Base-by-base conservation (phyloP, 2,888 invertebrate genomes). In the Ophion ellenae region DNA sequence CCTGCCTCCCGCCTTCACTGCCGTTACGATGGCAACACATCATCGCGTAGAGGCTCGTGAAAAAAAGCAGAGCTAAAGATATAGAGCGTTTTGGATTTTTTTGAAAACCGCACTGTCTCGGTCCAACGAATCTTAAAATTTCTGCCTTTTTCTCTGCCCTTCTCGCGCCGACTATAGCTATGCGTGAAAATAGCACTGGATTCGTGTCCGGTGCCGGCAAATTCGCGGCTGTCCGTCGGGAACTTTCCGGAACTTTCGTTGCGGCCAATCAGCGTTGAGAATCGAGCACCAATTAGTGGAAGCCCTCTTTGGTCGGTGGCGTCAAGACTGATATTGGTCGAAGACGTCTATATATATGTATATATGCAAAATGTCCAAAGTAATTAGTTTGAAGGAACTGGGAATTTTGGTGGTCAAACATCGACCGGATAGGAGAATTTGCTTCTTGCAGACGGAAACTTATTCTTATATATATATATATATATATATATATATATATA, bases 381-480 rank as follows among this genome's bases (percentile, higher is more conserved):
- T 82, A 82, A 79, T 84, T 77, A 81, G 74, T 82, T 81, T 47
- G 75, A 63, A 77, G 80, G 64, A 79, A 85, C 82, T 81, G 83
- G 77, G 75, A 78, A 74, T 83, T 81, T n/a, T 71, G 61, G 10
- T 66, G 61, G 40, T 76, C 74, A 81, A 47, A 47, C 64, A 75
- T 67, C 63, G 53, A 81, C 74, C 77, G 70, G 74, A 64, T 61
- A 36, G 9, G 47, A 64, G 45, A 73, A 61, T 67, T 40, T 64
- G 78, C 59, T 47, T 32, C 20, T 53, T 32, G 14, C 28, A 40
- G 66, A 32, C 24, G 45, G 10, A 20, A 36, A 24, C 40, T 64
- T n/a, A 9, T 9, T 20, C 5, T 28, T 28, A 11, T n/a, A 10
- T 71, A 11, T 71, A 7, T 36, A 36, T 11, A 20, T 63, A 20